phyloP scores from a whole-genome alignment of 2,888 invertebrate genomes.

The Nymphalis polychloros region DNA sequence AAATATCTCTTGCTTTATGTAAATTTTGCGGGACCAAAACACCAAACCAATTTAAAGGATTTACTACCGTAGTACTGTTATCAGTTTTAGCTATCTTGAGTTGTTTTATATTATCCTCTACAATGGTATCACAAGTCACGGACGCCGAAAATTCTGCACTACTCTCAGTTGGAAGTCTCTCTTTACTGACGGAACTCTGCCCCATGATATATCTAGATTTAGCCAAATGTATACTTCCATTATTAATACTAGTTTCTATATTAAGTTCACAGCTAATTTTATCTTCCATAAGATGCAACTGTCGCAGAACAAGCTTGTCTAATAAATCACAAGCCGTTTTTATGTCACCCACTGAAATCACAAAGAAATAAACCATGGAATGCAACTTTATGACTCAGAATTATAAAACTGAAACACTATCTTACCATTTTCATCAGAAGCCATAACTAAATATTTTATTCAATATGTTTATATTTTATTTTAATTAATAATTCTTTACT shows the following conservation, averaged over 20 bases:
- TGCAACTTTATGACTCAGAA: neutral
- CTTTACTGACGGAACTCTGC: conserved; percentile 85
- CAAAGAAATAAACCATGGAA: neutral
- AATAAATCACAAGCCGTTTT: conserved; percentile 81
- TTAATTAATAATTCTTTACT: no score
- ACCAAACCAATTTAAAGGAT: conserved; percentile 94
- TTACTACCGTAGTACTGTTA: conserved; percentile 53
- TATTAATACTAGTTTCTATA: conserved; percentile 85
- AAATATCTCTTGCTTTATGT: conserved; percentile 87
- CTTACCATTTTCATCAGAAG: conserved; percentile 1
- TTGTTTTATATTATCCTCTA: conserved; percentile 69
- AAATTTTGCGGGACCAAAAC: conserved; percentile 91
- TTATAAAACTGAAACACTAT: neutral
- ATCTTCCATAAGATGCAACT: conserved; percentile 88
- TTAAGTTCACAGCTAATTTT: conserved; percentile 85
- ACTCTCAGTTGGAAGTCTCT: conserved; percentile 87
- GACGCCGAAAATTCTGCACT: conserved; percentile 74
- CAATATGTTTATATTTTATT: no score
- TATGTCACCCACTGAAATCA: conserved; percentile 40
- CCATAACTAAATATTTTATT: neutral
- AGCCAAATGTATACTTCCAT: conserved; percentile 87
- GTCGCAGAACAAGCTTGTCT: conserved; percentile 86
- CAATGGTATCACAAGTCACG: conserved; percentile 60
- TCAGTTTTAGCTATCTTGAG: conserved; percentile 61
- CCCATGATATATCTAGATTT: conserved; percentile 90